These are phyloP conservation scores for Protomyctophum bolini DNA, from an alignment of 2,113 vertebrate species.

Conservation along the genomic window DNA sequence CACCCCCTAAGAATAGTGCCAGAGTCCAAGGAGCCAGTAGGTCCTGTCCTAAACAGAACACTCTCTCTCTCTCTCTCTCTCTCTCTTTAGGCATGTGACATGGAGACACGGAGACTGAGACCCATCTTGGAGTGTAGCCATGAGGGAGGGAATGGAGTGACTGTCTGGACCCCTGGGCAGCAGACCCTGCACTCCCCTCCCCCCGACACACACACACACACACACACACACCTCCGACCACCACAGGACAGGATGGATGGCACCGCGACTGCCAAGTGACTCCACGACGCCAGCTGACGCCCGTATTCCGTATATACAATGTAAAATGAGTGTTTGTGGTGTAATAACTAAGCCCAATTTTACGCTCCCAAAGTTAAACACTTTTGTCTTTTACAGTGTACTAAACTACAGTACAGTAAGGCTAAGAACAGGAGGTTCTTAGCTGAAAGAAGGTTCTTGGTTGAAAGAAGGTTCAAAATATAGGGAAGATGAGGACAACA, in stretches of 20 bases:
- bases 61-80: conserved; percentile 43
- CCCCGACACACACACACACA: conserved; percentile 3
- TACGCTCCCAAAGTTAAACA: too few relatives aligned
- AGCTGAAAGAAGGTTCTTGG: conserved; percentile 12
- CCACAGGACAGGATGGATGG: conserved; percentile 37
- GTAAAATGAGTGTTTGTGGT: too few relatives aligned
- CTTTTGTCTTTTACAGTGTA: neutral
- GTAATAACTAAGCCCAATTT: too few relatives aligned
- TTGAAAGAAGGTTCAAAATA: conserved; percentile 3
- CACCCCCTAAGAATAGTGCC: conserved; percentile 56
- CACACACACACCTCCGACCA: conserved; percentile 6
- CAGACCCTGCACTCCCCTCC: conserved; percentile 14
- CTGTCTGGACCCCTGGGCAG: conserved; percentile 33
- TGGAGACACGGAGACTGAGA: conserved; percentile 31
- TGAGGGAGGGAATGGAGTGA: conserved; percentile 40
- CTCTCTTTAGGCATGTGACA: conserved; percentile 75
- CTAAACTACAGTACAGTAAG: neutral
- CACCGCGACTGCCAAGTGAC: conserved; percentile 32
- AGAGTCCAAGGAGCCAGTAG: conserved; percentile 27
- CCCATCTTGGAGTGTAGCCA: conserved; percentile 50
- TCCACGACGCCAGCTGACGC: neutral
- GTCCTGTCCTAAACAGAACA: conserved; percentile 48
- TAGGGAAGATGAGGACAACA: neutral
- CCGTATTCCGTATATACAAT: too few relatives aligned
- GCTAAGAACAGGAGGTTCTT: too few relatives aligned